Evolutionary conservation across 2,888 invertebrate species (phyloP).

Genomic region (Odontocerum albicorne): DNA sequence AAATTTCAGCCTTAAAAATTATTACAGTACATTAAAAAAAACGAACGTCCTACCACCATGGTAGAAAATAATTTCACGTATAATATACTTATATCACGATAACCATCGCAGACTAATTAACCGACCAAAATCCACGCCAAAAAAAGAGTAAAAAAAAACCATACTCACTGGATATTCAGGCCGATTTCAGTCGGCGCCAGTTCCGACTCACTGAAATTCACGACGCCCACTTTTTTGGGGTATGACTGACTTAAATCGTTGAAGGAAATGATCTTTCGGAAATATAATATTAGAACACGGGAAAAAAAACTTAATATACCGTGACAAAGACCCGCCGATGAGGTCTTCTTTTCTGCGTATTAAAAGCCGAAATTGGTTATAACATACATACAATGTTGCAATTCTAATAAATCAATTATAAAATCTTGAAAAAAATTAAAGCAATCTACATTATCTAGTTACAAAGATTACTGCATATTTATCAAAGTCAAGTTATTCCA

Average conservation of each 20-base stretch:
- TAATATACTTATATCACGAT: conserved; percentile 21
- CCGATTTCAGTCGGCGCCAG: conserved; percentile 28
- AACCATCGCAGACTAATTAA: conserved; percentile 26
- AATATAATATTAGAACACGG: too few relatives aligned
- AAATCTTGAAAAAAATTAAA: too few relatives aligned
- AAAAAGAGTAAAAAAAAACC: conserved; percentile 10
- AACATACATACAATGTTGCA: too few relatives aligned
- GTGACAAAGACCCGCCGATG: conserved; percentile 3
- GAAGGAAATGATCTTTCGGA: conserved; percentile 21
- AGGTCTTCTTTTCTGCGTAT: too few relatives aligned
- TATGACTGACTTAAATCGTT: conserved; percentile 8
- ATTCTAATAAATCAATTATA: too few relatives aligned
- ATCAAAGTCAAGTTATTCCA: too few relatives aligned
- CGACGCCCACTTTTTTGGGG: conserved; percentile 26
- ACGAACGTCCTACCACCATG: too few relatives aligned
- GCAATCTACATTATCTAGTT: too few relatives aligned
- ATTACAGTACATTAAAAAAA: too few relatives aligned
- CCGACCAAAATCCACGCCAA: conserved; percentile 3
- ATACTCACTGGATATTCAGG: not conserved
- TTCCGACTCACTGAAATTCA: conserved; percentile 24
- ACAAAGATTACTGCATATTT: too few relatives aligned
- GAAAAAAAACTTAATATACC: conserved; percentile 1
- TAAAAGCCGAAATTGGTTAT: too few relatives aligned
- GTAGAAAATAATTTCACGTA: conserved; percentile 36
- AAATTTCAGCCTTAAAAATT: too few relatives aligned